These are phyloP conservation scores for Erinaceus europaeus DNA, from an alignment of 2,113 vertebrate genomes.

Conservation along the genomic window DNA sequence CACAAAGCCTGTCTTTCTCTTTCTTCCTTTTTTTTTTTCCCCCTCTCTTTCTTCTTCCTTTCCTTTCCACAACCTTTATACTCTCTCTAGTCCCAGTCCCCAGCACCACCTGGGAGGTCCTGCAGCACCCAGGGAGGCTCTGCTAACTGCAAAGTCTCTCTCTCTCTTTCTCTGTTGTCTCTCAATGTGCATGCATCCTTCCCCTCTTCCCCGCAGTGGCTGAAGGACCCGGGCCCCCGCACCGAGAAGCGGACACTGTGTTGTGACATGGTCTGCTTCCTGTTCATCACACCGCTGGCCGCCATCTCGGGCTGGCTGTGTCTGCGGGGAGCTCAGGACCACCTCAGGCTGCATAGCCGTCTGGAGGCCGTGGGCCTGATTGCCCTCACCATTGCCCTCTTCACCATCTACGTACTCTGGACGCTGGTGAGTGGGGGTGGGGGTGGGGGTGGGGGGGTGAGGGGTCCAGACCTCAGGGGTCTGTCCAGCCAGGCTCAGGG, in stretches of 20 bases:
- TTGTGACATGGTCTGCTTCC: slow-evolving; percentile 97
- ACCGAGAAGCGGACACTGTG: slow-evolving; percentile 96
- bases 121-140: no score
- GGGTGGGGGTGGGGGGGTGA: neutral
- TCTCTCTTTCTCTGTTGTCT: no score
- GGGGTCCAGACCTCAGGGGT: neutral
- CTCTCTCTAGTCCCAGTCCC: no score
- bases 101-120: no score
- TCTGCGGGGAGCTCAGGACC: slow-evolving; percentile 93
- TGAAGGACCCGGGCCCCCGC: slow-evolving; percentile 91
- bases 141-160: no score
- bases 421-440: slow-evolving; percentile 88
- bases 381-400: slow-evolving; percentile 96
- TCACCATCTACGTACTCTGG: slow-evolving; percentile 98
- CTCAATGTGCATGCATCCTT: no score
- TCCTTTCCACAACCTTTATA: no score
- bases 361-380: slow-evolving; percentile 96
- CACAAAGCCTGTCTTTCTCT: no score
- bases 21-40: no score
- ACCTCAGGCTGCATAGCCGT: slow-evolving; percentile 93
- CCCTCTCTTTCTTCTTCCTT: no score
- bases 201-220: slow-evolving; percentile 85
- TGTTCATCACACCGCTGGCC: slow-evolving; percentile 95
- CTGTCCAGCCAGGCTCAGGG: neutral
- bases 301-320: slow-evolving; percentile 98